A percentile compares a stretch with the other conserved stretches of the same genome.
Evolutionary conservation across 2,888 invertebrate genomes (phyloP).

Genomic region (Seira musarum): DNA sequence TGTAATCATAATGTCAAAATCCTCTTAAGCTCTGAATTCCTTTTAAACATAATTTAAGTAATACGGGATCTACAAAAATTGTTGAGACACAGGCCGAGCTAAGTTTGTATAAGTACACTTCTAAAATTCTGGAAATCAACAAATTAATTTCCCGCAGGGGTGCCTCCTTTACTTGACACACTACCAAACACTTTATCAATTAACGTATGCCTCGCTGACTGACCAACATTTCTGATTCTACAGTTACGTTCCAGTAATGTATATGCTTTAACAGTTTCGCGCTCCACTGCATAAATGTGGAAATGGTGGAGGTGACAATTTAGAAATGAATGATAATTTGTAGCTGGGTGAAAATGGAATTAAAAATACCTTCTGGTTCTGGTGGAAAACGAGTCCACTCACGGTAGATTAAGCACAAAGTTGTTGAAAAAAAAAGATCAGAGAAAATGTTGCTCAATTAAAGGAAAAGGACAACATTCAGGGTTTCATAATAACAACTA

Average conservation of each 20-base stretch:
- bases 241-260: neutral
- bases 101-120: too few relatives aligned
- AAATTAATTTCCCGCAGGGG: slow-evolving; percentile 63
- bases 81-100: too few relatives aligned
- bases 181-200: slow-evolving; percentile 47
- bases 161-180: slow-evolving; percentile 57
- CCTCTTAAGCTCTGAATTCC: too few relatives aligned
- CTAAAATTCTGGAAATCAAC: slow-evolving; percentile 38
- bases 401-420: slow-evolving; percentile 7
- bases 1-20: too few relatives aligned
- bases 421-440: neutral
- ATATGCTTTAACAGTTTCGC: neutral
- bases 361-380: neutral
- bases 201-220: slow-evolving; percentile 31
- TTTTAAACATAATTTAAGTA: too few relatives aligned
- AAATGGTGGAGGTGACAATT: slow-evolving; percentile 48
- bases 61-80: too few relatives aligned
- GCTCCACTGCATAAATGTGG: slow-evolving; percentile 25
- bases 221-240: slow-evolving; percentile 14
- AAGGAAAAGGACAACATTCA: neutral
- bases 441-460: slow-evolving; percentile 10
- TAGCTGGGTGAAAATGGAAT: slow-evolving; percentile 29
- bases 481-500: slow-evolving; percentile 1
- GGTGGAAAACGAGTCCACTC: neutral
- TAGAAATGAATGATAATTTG: slow-evolving; percentile 48